Conservation (phyloP, 2,113 vertebrate genomes). For the Mirza zaza region DNA sequence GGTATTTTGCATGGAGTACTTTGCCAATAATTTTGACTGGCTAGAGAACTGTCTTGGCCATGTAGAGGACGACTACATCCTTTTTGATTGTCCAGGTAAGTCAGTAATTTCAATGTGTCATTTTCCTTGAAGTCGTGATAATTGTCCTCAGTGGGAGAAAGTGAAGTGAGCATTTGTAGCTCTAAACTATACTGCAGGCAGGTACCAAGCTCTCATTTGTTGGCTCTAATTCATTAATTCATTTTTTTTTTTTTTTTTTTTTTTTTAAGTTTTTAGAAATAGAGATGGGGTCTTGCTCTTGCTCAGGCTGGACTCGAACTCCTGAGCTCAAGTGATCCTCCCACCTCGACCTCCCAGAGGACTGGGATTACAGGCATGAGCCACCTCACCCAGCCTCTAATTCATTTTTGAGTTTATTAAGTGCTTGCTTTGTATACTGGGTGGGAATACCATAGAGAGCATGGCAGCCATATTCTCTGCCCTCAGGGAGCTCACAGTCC, state of each 20-base stretch:
- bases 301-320: too few relatives aligned
- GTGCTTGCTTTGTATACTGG: not conserved
- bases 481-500: not conserved
- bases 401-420: not conserved
- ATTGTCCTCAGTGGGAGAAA: not conserved
- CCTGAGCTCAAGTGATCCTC: too few relatives aligned
- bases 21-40: constrained; percentile 96
- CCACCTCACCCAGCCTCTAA: not conserved
- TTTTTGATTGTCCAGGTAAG: constrained; percentile 98
- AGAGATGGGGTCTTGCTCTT: too few relatives aligned
- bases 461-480: not conserved
- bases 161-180: not conserved
- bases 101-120: fast-evolving
- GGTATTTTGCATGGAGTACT: constrained; percentile 99
- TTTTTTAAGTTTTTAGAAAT: too few relatives aligned
- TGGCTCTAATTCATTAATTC: not conserved
- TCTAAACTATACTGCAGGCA: not conserved
- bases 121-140: not conserved
- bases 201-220: not conserved
- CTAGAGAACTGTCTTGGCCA: constrained; percentile 94
- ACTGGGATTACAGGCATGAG: too few relatives aligned
- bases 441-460: not conserved
- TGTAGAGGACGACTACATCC: constrained; percentile 95
- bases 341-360: too few relatives aligned
- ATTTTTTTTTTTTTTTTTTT: too few relatives aligned